Evolutionary conservation across 35 echinoderm and acorn worm species (phyloP).

Genomic region (Eucidaris tribuloides): DNA sequence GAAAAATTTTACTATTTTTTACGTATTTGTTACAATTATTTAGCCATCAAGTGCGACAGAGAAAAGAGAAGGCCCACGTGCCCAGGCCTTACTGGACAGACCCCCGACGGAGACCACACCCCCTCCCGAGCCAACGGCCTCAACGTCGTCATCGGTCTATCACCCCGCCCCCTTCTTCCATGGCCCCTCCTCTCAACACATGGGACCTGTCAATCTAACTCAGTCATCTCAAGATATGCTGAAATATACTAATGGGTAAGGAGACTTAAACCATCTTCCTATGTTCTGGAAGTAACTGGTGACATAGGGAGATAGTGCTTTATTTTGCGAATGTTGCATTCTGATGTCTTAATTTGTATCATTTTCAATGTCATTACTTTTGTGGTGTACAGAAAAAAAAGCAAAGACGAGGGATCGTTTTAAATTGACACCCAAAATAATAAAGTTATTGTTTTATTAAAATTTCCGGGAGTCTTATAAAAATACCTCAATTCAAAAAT

Average conservation of each 20-base stretch:
- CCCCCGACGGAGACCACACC: constrained; percentile 20
- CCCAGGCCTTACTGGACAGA: constrained; percentile 77
- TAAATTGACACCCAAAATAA: too few relatives aligned
- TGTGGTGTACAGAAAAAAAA: too few relatives aligned
- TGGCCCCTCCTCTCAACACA: constrained; percentile 72
- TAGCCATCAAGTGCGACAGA: constrained; percentile 83
- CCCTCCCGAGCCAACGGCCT: background rate
- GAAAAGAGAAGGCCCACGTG: constrained; percentile 87
- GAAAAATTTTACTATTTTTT: background rate
- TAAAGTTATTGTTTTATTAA: too few relatives aligned
- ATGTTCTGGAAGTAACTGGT: too few relatives aligned
- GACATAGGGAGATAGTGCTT: too few relatives aligned
- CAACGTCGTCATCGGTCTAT: constrained; percentile 1
- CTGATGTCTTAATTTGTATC: too few relatives aligned
- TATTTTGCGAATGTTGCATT: too few relatives aligned
- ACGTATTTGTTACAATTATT: constrained; percentile 17
- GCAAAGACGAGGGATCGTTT: too few relatives aligned
- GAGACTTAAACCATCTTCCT: background rate
- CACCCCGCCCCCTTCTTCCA: constrained; percentile 71
- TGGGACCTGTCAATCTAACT: constrained; percentile 39
- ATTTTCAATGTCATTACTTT: too few relatives aligned
- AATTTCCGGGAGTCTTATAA: too few relatives aligned
- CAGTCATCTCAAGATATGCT: constrained; percentile 30
- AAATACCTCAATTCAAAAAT: too few relatives aligned
- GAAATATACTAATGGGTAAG: constrained; percentile 51